Base-by-base conservation (phyloP, 2,113 vertebrate genomes). In the Syrmaticus mikado region DNA sequence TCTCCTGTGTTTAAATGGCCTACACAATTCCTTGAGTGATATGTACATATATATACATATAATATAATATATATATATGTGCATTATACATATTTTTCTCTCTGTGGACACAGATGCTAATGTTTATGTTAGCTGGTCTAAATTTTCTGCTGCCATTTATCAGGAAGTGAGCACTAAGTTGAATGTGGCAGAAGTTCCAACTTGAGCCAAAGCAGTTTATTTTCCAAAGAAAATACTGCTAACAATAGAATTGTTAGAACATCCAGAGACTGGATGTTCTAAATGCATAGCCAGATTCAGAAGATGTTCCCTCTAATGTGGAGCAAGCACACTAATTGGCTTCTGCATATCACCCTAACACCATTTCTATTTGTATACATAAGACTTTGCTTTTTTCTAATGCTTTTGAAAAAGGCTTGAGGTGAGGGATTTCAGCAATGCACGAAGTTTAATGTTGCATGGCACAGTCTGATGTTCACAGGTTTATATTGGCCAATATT, bases 401-500 rank as follows among this genome's bases (percentile, higher is more conserved):
- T 81, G 55, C 50, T 91, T 96, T 96, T 97, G 66, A 75, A 95
- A 97, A 91, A 14, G 13, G 10, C 76, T 89, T 5, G 15, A 60
- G 82, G 66, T 94, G 92, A 93, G 76, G 76, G 65, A 90, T 96
- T 97, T 96, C 84, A 96, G 89, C 77, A 88, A 78, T 94, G 97
- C 85, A 48, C 45, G 68, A 96, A 74, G 78, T 85, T 95, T 98
- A 97, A 95, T 95, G 93, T 94, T 95, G 87, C 89, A 61, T 96
- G 75, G 87, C 52, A 90, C 46, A 62, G 68, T 76, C 61, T 90
- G 81, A 67, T 92, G 97, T 96, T 93, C 43, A 66, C 82, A 88
- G 90, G 72, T 86, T 97, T 95, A 96, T 90, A 82, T 92, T 97
- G 93, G 91, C 77, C 89, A 92, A 93, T 96, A 95, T 95, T 96